A percentile compares a stretch with the other conserved stretches of the same genome.
These are phyloP conservation scores for Lasaia peninsularis DNA, from an alignment of 1,140 invertebrate species.

Conservation along the genomic window DNA sequence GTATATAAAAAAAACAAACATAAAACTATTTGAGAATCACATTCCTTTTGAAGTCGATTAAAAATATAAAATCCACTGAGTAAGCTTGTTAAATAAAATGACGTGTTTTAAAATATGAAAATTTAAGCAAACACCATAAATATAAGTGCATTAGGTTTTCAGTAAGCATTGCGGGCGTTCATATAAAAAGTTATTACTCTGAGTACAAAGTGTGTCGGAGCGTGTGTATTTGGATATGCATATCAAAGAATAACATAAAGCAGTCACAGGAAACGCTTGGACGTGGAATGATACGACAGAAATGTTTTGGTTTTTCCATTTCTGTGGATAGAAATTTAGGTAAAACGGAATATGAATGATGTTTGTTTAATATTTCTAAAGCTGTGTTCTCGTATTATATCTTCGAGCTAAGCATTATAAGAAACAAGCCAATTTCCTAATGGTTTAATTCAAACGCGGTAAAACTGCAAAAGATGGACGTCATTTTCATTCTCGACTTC, in stretches of 20 bases:
- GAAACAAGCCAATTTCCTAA: too few species aligned
- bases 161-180: neutral
- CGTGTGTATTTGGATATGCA: constrained; percentile 4
- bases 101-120: too few species aligned
- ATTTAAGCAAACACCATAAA: too few species aligned
- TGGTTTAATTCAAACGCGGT: too few species aligned
- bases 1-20: too few species aligned
- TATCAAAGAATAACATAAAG: constrained; percentile 8
- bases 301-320: constrained; percentile 9
- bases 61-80: too few species aligned
- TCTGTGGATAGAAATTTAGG: neutral
- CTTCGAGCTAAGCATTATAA: too few species aligned
- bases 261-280: constrained; percentile 4
- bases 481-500: too few species aligned
- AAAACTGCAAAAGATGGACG: too few species aligned
- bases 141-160: constrained; percentile 1
- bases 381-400: neutral
- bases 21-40: too few species aligned
- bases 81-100: too few species aligned
- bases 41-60: too few species aligned
- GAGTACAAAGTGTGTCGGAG: constrained; percentile 8
- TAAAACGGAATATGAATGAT: neutral
- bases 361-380: neutral
- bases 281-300: constrained; percentile 4
- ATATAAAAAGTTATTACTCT: constrained; percentile 8